These are phyloP conservation scores for Coptotermes formosanus DNA, from an alignment of 1,140 invertebrate genomes.

Conservation along the genomic window DNA sequence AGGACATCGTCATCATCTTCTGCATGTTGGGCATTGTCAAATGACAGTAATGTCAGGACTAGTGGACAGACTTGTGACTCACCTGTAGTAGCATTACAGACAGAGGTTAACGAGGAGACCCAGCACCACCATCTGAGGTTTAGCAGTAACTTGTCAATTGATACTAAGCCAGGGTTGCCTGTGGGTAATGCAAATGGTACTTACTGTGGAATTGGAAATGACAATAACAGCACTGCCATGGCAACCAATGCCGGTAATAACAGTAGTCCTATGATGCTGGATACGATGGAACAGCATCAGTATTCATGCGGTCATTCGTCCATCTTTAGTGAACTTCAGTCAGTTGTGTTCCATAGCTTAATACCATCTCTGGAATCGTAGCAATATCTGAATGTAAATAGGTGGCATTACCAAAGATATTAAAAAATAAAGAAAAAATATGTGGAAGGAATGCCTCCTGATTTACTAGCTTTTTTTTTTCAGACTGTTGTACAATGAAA, in stretches of 20 bases:
- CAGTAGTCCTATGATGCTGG: slow-evolving; percentile 9
- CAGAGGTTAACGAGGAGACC: neutral
- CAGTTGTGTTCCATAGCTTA: slow-evolving; percentile 64
- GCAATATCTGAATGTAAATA: slow-evolving; percentile 35
- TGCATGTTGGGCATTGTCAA: neutral
- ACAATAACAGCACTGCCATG: neutral
- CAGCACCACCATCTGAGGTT: neutral
- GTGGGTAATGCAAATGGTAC: neutral
- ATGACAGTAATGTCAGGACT: neutral
- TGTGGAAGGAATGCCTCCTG: neutral
- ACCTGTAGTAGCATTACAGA: neutral
- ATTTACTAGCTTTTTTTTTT: neutral
- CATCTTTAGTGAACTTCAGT: slow-evolving; percentile 67
- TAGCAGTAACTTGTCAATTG: too few species aligned
- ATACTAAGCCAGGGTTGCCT: too few species aligned
- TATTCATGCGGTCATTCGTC: slow-evolving; percentile 62
- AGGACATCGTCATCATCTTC: neutral
- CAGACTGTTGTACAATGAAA: neutral
- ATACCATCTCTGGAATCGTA: slow-evolving; percentile 69
- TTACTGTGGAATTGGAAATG: neutral
- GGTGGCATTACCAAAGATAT: neutral
- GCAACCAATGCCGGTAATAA: neutral
- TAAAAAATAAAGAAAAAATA: neutral
- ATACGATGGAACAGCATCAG: slow-evolving; percentile 18
- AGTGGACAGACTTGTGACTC: neutral